These are phyloP conservation scores for Acrobasis repandana DNA, from an alignment of 2,888 invertebrate species.

Conservation along the genomic window DNA sequence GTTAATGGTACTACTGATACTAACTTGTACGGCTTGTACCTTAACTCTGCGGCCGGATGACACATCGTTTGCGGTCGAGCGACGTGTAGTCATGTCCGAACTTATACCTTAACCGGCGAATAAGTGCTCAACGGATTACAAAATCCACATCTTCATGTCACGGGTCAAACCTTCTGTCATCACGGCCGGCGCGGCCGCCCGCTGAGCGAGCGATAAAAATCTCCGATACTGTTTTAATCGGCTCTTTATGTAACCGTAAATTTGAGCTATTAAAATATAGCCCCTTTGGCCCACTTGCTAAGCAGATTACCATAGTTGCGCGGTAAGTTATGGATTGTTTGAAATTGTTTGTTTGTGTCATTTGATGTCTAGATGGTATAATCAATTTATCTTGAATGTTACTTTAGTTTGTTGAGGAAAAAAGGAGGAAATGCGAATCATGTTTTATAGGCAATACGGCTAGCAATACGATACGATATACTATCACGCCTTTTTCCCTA, in stretches of 20 bases:
- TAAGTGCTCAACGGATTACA: background rate
- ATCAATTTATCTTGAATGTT: background rate
- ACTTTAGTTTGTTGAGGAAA: too few species aligned
- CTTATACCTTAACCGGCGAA: too few species aligned
- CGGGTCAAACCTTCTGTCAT: slow-evolving; percentile 25
- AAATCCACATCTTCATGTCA: background rate
- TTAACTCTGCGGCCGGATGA: too few species aligned
- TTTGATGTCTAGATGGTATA: background rate
- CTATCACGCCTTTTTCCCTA: too few species aligned
- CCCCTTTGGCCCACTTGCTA: slow-evolving; percentile 44
- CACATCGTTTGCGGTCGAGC: too few species aligned
- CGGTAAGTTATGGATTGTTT: slow-evolving; percentile 1
- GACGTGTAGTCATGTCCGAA: too few species aligned
- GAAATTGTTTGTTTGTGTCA: slow-evolving; percentile 14
- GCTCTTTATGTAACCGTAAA: slow-evolving; percentile 55
- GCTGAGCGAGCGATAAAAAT: slow-evolving; percentile 49
- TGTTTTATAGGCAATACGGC: too few species aligned
- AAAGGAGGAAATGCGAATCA: too few species aligned
- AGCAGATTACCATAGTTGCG: slow-evolving; percentile 17
- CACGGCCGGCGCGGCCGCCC: slow-evolving; percentile 41
- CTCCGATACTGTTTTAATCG: slow-evolving; percentile 58
- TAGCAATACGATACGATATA: too few species aligned
- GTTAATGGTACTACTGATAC: too few species aligned
- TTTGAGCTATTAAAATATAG: slow-evolving; percentile 49
- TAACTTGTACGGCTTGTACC: too few species aligned